These are phyloP conservation scores for Gobio gobio DNA, from an alignment of 2,113 vertebrate species.

Conservation along the genomic window DNA sequence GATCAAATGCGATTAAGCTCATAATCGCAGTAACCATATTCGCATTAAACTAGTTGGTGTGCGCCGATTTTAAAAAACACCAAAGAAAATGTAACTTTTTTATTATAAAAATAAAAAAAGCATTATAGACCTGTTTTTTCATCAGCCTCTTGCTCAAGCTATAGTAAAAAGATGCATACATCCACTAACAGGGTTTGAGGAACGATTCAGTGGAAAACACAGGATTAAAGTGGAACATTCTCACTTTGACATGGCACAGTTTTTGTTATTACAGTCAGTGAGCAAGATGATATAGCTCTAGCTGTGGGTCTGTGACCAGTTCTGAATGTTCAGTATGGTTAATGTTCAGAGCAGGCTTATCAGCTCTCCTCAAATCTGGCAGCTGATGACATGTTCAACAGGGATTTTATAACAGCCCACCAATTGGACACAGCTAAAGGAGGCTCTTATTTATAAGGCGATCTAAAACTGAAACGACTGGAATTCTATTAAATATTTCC, in stretches of 20 bases:
- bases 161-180: slow-evolving; percentile 54
- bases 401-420: not conserved
- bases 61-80: not conserved
- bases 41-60: too few species aligned
- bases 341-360: slow-evolving; percentile 16
- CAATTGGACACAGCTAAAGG: slow-evolving; percentile 24
- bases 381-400: slow-evolving; percentile 27
- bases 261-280: not conserved
- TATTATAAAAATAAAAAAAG: not conserved
- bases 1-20: too few species aligned
- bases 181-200: slow-evolving; percentile 47
- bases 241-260: not conserved
- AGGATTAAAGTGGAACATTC: slow-evolving; percentile 39
- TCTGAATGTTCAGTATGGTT: slow-evolving; percentile 26
- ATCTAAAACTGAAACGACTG: slow-evolving; percentile 50
- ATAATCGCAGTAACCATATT: too few species aligned
- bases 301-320: slow-evolving; percentile 32
- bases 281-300: not conserved
- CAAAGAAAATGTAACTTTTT: not conserved
- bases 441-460: slow-evolving; percentile 39
- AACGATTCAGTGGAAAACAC: slow-evolving; percentile 53
- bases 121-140: not conserved
- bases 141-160: slow-evolving; percentile 45
- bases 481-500: slow-evolving; percentile 61
- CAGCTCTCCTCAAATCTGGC: not conserved